Evolutionary conservation across 2,888 invertebrate genomes (phyloP).

Genomic region (Eustalomyia histrio): DNA sequence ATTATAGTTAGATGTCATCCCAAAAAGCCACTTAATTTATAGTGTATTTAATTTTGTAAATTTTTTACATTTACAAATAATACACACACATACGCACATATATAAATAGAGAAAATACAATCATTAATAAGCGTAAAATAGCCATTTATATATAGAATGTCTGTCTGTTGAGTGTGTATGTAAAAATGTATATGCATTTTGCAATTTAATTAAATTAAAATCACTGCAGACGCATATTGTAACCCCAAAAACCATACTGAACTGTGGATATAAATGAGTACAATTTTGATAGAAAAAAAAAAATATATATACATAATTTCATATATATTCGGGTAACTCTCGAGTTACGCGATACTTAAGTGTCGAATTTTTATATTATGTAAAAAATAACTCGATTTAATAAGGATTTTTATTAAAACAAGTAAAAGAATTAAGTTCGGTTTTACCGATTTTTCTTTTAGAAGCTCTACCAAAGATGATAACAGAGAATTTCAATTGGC

Average conservation of each 20-base stretch:
- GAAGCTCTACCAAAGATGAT: no score
- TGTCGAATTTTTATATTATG: no score
- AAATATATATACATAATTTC: constrained; percentile 62
- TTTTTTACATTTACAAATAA: constrained; percentile 11
- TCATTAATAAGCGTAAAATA: constrained; percentile 51
- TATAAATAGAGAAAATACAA: background rate
- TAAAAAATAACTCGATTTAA: no score
- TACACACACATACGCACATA: background rate
- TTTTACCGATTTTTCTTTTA: no score
- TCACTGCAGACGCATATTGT: constrained; percentile 51
- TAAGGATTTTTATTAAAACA: no score
- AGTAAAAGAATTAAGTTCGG: no score
- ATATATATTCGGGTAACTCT: background rate
- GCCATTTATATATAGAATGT: background rate
- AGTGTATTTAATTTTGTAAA: constrained; percentile 25
- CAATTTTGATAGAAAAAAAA: constrained; percentile 45
- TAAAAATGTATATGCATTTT: constrained; percentile 16
- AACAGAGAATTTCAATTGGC: no score
- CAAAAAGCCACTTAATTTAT: constrained; percentile 58
- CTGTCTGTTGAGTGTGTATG: background rate
- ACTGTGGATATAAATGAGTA: constrained; percentile 17
- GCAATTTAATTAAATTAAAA: constrained; percentile 65
- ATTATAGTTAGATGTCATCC: constrained; percentile 54
- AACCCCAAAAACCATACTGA: constrained; percentile 30
- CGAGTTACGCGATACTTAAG: no score